These are phyloP conservation scores for Leptonema lineaticorne DNA, from an alignment of 1,140 invertebrate genomes.

Conservation along the genomic window DNA sequence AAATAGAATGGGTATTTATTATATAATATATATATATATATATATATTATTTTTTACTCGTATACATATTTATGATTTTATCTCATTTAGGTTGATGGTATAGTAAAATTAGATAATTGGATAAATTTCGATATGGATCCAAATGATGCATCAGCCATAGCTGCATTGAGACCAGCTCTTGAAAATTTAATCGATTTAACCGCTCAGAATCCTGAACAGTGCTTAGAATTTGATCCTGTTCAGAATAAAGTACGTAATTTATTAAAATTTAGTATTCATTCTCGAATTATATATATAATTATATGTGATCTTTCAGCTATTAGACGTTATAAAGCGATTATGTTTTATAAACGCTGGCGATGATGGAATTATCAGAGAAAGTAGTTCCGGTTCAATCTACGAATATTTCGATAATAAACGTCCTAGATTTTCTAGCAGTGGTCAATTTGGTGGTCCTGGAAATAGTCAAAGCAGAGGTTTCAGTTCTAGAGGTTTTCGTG, in stretches of 20 bases:
- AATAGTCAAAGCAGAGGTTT: slow-evolving; percentile 1
- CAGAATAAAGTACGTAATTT: slow-evolving; percentile 53
- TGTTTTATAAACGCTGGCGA: slow-evolving; percentile 74
- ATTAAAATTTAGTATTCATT: slow-evolving; percentile 44
- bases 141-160: slow-evolving; percentile 73
- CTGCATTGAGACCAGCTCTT: slow-evolving; percentile 82
- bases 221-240: slow-evolving; percentile 57
- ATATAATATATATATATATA: not conserved
- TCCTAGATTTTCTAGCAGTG: slow-evolving; percentile 38
- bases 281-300: slow-evolving; percentile 26
- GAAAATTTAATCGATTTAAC: slow-evolving; percentile 81
- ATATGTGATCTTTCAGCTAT: slow-evolving; percentile 52
- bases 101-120: slow-evolving; percentile 87
- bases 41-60: not conserved
- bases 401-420: slow-evolving; percentile 47
- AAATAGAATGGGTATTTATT: slow-evolving; percentile 68
- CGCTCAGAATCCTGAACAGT: slow-evolving; percentile 74
- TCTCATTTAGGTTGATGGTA: slow-evolving; percentile 58
- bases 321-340: slow-evolving; percentile 65
- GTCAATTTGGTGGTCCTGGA: not conserved
- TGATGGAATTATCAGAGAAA: slow-evolving; percentile 61
- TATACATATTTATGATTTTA: not conserved
- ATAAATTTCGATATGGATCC: slow-evolving; percentile 87
- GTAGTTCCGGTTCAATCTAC: slow-evolving; percentile 45
- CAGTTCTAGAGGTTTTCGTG: not conserved